Base-by-base conservation (phyloP, 2,113 vertebrate genomes). In the Urocynchramus pylzowi region DNA sequence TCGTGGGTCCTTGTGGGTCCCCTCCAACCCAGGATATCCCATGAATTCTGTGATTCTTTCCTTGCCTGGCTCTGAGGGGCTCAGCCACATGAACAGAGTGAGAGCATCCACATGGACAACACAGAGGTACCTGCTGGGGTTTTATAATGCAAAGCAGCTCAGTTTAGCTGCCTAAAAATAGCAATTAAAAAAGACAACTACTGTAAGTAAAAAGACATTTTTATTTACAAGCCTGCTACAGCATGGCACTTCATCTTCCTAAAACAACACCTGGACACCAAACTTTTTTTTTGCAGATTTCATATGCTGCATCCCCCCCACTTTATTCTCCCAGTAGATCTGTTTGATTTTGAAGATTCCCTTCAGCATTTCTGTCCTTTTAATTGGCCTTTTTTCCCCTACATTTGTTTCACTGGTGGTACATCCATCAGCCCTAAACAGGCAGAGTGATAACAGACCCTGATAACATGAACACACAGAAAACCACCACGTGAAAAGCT, bases 341-440 rank as follows among this genome's bases (percentile, higher is more conserved):
- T 33, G 22, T 41, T 83, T 42, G 57, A 65, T 53, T 84, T 88
- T 35, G 21, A 90, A 87, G 31, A 31, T 42, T 77, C 64, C n/a
- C 35, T 84, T 39, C 52, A 54, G 24, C 37, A 3, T 41, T 82
- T 73, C 50, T 56, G 5, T 73, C 42, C 33, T 17, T 95, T 77
- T 59, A 84, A 67, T 13, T 0, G 3, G 7, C 11, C 3, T 57
- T 41, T 41, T 35, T 28, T 16, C 6, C 4, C 39, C 47, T 31
- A 3, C 37, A 3, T 85, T 86, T 41, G 7, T 70, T 80, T 33
- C 0, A 0, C 37, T 26, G 47, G 24, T 2, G 0, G 14, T 39
- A 60, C 91, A 93, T 60, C 61, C 42, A 33, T 28, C 67, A 90
- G 37, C 31, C n/a, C 17, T 71, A 24, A 67, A 26, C 0, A 71